These are phyloP conservation scores for Spodoptera exigua DNA, from an alignment of 2,888 invertebrate species.

Conservation along the genomic window DNA sequence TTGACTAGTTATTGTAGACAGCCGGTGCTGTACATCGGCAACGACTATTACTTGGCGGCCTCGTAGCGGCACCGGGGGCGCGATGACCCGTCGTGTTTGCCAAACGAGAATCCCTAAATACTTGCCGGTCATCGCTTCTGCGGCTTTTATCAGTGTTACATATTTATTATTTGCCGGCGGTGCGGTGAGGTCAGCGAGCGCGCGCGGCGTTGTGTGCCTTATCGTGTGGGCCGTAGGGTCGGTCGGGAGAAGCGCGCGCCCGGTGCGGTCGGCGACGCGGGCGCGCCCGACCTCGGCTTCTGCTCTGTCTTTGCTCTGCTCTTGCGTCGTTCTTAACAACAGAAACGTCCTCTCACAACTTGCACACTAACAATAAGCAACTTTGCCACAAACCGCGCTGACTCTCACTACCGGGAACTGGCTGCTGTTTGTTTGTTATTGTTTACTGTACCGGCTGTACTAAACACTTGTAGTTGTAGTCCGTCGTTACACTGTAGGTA, in stretches of 20 bases:
- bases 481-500: constrained; percentile 1
- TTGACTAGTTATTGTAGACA: constrained; percentile 66
- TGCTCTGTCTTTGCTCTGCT: constrained; percentile 81
- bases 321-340: constrained; percentile 80
- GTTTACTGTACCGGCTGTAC: constrained; percentile 39
- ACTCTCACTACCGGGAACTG: constrained; percentile 31
- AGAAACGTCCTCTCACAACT: constrained; percentile 49
- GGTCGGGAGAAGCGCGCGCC: constrained; percentile 46
- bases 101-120: constrained; percentile 83
- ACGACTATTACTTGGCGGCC: constrained; percentile 66
- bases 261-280: constrained; percentile 63
- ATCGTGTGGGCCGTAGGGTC: constrained; percentile 85
- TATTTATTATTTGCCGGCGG: constrained; percentile 88
- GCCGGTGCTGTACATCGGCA: constrained; percentile 66
- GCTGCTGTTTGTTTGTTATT: constrained; percentile 44
- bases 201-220: constrained; percentile 83
- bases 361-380: constrained; percentile 49
- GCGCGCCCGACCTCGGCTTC: constrained; percentile 79
- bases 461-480: constrained; percentile 30
- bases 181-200: constrained; percentile 85
- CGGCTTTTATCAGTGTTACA: constrained; percentile 88
- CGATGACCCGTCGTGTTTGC: constrained; percentile 78
- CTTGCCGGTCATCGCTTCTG: constrained; percentile 86
- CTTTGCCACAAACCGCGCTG: constrained; percentile 38
- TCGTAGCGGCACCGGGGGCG: constrained; percentile 64